A percentile compares a stretch with the other conserved stretches of the same genome.
phyloP scores from a whole-genome alignment of 2,113 vertebrate genomes.

The Phylloscopus trochiloides region DNA sequence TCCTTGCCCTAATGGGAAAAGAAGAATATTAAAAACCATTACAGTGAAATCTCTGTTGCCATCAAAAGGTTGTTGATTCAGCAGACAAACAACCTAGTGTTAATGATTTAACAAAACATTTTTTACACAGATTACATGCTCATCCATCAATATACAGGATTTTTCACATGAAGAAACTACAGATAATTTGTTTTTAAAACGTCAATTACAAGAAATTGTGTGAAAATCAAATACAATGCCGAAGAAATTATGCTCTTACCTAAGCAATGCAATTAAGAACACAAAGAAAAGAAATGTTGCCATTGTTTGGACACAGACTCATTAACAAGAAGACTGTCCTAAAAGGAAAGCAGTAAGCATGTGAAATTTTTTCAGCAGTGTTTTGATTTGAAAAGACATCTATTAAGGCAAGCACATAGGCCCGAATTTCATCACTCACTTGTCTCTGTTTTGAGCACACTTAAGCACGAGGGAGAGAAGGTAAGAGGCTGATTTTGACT shows the following conservation, averaged over 20 bases:
- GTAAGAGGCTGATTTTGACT: background rate
- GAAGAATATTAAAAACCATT: constrained; percentile 53
- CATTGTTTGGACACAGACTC: background rate
- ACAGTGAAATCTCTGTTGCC: constrained; percentile 58
- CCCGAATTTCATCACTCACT: background rate
- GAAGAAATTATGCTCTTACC: background rate
- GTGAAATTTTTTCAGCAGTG: background rate
- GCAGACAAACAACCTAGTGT: constrained; percentile 66
- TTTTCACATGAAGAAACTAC: constrained; percentile 33
- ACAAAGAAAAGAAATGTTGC: background rate
- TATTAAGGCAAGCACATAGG: background rate
- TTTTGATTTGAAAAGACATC: background rate
- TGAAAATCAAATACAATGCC: background rate
- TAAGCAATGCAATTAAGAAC: background rate
- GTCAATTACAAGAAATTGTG: background rate
- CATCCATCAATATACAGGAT: constrained; percentile 43
- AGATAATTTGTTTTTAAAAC: background rate
- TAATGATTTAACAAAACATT: constrained; percentile 69
- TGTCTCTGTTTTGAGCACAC: background rate
- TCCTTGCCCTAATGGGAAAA: constrained; percentile 52
- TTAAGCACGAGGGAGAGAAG: rapidly evolving
- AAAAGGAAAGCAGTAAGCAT: background rate
- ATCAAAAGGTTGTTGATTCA: constrained; percentile 52
- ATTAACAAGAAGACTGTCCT: background rate
- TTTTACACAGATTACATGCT: constrained; percentile 68